Evolutionary conservation across 2,888 invertebrate species (phyloP), one percentile per base, ranked within the genome.

Genomic region (Heliconius cydno): DNA sequence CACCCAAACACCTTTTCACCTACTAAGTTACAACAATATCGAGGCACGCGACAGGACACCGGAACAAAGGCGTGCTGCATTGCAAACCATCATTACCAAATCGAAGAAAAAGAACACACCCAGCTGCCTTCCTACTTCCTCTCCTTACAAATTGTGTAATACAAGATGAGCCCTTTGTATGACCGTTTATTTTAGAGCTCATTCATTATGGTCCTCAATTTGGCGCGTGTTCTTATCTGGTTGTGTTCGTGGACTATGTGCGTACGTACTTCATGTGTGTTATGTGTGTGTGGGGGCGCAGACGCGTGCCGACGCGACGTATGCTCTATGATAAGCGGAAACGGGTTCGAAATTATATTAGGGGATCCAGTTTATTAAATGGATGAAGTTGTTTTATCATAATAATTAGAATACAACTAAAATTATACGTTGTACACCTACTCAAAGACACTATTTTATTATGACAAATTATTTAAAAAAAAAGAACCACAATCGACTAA

Each of bases 81-180:
- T 92, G 90, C 91, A 92, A 91, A 91, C 94, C 94, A 94, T 94
- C 94, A 94, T 94, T 94, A 94, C 90, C 84, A 88, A 88, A 87
- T 84, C 86, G 87, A 90, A 90, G 91, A 91, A 91, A 91, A 92
- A 91, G 91, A 92, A 92, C 89, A 89, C 84, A 72, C 82, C 89
- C 94, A 94, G 94, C 94, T 94, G 94, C 92, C 92, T 92, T 91
- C 94, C 94, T 90, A 94, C 94, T 94, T 95, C 94, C 94, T 94
- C 86, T 89, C 80, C 87, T 88, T 92, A 92, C 94, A 94, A 94
- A 92, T 89, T 85, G 88, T 91, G 94, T 93, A 95, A 95, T 90
- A 92, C 92, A 94, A 95, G 94, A 94, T 90, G 93, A 87, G 78
- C 87, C 88, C 85, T 87, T 93, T 92, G 92, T 88, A 84, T 76